Percentiles rank a stretch among this genome's conserved stretches.
Evolutionary conservation across 2,797 vertebrate genomes (phyloP).

Genomic region (Microhierax caerulescens): DNA sequence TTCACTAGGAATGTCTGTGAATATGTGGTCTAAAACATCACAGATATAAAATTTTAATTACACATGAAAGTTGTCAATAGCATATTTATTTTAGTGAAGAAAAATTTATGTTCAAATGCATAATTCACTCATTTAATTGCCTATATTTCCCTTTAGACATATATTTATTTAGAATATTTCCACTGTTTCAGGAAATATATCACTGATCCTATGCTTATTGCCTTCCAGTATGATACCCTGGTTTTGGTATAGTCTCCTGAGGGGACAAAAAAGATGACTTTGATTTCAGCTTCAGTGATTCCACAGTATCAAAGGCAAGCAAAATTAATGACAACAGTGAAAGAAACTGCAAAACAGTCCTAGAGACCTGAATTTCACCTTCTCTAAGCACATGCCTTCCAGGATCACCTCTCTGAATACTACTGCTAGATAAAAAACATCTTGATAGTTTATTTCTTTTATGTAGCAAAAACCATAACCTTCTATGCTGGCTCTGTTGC

Average conservation of each 20-base stretch:
- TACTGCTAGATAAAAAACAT: slow-evolving; percentile 22
- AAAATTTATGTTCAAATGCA: not conserved
- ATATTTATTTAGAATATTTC: slow-evolving; percentile 51
- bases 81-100: slow-evolving; percentile 16
- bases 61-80: not conserved
- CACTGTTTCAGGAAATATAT: not conserved
- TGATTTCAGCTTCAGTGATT: slow-evolving; percentile 48
- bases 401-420: not conserved
- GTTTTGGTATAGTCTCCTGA: slow-evolving; percentile 3
- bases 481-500: not conserved
- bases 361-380: slow-evolving; percentile 34
- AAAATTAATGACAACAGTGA: slow-evolving; percentile 50
- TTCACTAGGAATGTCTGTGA: not conserved
- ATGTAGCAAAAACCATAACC: not conserved
- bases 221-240: not conserved
- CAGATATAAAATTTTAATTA: not conserved
- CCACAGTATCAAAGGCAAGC: slow-evolving; percentile 45
- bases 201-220: not conserved
- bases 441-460: slow-evolving; percentile 40
- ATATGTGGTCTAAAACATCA: not conserved
- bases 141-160: not conserved
- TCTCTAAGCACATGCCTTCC: not conserved
- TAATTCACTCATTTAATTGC: slow-evolving; percentile 45
- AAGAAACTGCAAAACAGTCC: slow-evolving; percentile 29
- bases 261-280: slow-evolving; percentile 37